Evolutionary conservation across 2,888 invertebrate species (phyloP).

Genomic region (Perizoma affinitatum): DNA sequence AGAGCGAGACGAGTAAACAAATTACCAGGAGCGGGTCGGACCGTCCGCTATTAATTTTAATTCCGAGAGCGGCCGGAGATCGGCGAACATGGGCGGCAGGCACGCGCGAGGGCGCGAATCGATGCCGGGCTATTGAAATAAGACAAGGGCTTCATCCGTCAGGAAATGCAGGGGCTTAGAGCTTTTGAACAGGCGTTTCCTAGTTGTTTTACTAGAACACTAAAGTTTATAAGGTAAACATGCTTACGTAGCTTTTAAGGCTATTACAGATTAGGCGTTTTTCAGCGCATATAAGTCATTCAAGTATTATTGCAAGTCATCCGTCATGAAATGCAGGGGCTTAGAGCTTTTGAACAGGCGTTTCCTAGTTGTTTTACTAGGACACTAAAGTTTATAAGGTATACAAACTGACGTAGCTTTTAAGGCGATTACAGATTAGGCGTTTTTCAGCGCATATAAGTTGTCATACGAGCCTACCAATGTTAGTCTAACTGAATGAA

Average conservation of each 20-base stretch:
- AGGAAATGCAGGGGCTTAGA: conserved; percentile 10
- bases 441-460: too few relatives aligned
- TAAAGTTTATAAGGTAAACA: too few relatives aligned
- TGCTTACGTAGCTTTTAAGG: too few relatives aligned
- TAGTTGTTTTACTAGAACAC: too few relatives aligned
- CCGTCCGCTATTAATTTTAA: conserved; percentile 82
- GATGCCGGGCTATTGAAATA: conserved; percentile 27
- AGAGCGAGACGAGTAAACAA: conserved; percentile 80
- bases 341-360: conserved; percentile 1
- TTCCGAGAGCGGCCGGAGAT: conserved; percentile 76
- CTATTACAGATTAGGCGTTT: too few relatives aligned
- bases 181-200: conserved; percentile 2
- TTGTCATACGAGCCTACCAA: too few relatives aligned
- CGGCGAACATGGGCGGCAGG: conserved; percentile 70
- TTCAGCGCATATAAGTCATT: too few relatives aligned
- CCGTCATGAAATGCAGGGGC: conserved; percentile 16
- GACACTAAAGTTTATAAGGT: too few relatives aligned
- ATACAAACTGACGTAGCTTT: too few relatives aligned
- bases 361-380: background rate
- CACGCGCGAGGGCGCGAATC: conserved; percentile 62
- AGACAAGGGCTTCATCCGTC: conserved; percentile 18
- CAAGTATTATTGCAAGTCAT: too few relatives aligned
- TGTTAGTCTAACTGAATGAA: too few relatives aligned
- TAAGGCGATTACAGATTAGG: too few relatives aligned
- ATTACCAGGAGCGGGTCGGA: conserved; percentile 70